Evolutionary conservation across 1,140 invertebrate genomes (phyloP), one percentile per base, ranked within the genome.

Genomic region (Pogonomyrmex californicus): DNA sequence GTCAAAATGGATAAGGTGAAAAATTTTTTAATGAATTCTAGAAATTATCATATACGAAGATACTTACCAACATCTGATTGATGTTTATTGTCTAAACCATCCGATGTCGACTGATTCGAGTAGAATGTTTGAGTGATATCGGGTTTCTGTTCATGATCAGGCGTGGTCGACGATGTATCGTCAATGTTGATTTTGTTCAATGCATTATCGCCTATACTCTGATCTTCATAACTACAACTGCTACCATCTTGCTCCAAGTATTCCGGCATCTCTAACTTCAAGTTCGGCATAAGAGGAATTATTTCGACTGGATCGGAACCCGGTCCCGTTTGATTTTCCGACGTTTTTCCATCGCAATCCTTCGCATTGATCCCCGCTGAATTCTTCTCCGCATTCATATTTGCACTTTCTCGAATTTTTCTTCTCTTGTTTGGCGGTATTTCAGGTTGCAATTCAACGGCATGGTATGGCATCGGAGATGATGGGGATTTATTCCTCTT

Each of bases 151-250:
- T 95, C 94, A 51, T 95, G 92, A 38, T 95, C 94, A 12, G 89
- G 73, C 9, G 86, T 91, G 47, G 94, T 93, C 3, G 94, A 93
- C 12, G 91, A 88, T 44, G 91, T 94, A 47, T 95, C 95, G 36
- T 95, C 93, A 23, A 92, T 86, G 65, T 87, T 87, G 47, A 93
- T 91, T 93, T 94, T 95, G 76, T 92, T 95, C 36, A 89, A 41
- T 2, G 94, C 90, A 71, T 88, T 92, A 51, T 95, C 94, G 14
- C 93, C 93, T 51, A 93, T 87, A 85, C 92, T 94, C 87, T 95
- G 95, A 76, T 95, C 95, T 49, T 95, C 95, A 58, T 95, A 95
- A 92, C 95, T 95, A 93, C 95, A 95, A 92, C 94, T 95, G 88
- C 95, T 95, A 41, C 94, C 94, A 88, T 95, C 95, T 77, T 95